These are phyloP conservation scores for Darevskia mixta DNA, from an alignment of 2,797 vertebrate genomes.

Conservation along the genomic window DNA sequence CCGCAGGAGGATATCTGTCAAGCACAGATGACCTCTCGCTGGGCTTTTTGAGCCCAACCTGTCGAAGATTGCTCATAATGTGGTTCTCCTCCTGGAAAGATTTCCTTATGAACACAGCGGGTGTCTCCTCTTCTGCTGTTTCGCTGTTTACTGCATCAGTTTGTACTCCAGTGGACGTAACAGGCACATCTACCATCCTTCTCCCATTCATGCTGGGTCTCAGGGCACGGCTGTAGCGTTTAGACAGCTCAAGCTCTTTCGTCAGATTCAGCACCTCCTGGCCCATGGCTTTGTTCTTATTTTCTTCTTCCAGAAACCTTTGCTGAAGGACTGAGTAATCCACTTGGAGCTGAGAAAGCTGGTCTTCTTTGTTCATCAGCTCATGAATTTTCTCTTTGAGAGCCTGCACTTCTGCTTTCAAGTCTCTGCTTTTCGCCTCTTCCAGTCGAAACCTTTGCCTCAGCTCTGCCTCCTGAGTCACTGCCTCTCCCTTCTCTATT, in stretches of 20 bases:
- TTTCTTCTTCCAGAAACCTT: conserved; percentile 89
- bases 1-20: conserved; percentile 91
- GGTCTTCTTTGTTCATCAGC: conserved; percentile 97
- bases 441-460: conserved; percentile 88
- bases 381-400: conserved; percentile 98
- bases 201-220: conserved; percentile 90
- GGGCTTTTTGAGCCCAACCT: conserved; percentile 87
- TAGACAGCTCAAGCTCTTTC: conserved; percentile 90
- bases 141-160: conserved; percentile 83
- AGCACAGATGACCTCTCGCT: conserved; percentile 85
- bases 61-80: conserved; percentile 94
- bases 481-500: conserved; percentile 90
- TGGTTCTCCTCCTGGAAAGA: conserved; percentile 96
- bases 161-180: conserved; percentile 91
- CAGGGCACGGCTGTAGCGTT: conserved; percentile 89
- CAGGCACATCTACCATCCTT: conserved; percentile 89
- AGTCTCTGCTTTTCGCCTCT: conserved; percentile 88
- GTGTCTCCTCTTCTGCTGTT: conserved; percentile 87
- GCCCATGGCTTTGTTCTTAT: conserved; percentile 87
- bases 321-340: conserved; percentile 91
- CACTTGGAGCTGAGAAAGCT: conserved; percentile 92
- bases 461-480: conserved; percentile 89
- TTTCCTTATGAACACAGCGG: conserved; percentile 93
- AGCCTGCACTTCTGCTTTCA: conserved; percentile 91
- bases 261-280: conserved; percentile 87